Evolutionary conservation across 2,888 invertebrate species (phyloP).

Genomic region (Oscheius sp.): DNA sequence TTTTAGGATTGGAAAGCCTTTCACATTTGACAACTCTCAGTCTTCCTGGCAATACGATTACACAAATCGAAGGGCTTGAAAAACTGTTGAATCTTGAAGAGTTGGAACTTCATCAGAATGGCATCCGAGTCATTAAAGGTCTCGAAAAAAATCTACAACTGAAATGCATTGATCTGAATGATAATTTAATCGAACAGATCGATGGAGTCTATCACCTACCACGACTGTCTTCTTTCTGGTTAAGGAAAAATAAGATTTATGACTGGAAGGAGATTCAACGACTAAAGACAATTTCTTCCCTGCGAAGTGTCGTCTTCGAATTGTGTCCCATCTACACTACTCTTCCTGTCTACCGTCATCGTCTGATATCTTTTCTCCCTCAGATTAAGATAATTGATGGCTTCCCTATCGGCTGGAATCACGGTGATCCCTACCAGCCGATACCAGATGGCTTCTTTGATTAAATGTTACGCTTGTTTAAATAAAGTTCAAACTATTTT

Average conservation of each 20-base stretch:
- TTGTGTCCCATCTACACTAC: conserved; percentile 39
- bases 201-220: conserved; percentile 21
- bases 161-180: conserved; percentile 16
- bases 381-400: conserved; percentile 41
- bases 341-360: conserved; percentile 35
- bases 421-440: conserved; percentile 44
- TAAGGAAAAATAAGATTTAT: conserved; percentile 54
- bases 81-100: not conserved
- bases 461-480: too few relatives aligned
- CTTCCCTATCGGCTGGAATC: conserved; percentile 37
- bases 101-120: conserved; percentile 25
- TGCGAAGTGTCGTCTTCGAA: conserved; percentile 37
- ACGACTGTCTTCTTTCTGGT: conserved; percentile 45
- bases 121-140: conserved; percentile 8
- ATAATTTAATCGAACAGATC: conserved; percentile 11
- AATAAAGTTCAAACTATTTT: too few relatives aligned
- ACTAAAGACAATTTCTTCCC: conserved; percentile 21
- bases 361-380: conserved; percentile 39
- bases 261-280: conserved; percentile 41
- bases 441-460: conserved; percentile 28
- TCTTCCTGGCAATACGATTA: conserved; percentile 47
- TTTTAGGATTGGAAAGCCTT: conserved; percentile 38
- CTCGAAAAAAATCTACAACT: conserved; percentile 1
- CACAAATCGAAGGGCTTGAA: conserved; percentile 23
- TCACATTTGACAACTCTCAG: conserved; percentile 37